A percentile compares a stretch with the other conserved stretches of the same genome.
phyloP scores from a whole-genome alignment of 1,140 invertebrate species.

The Lutraria rhynchaena region DNA sequence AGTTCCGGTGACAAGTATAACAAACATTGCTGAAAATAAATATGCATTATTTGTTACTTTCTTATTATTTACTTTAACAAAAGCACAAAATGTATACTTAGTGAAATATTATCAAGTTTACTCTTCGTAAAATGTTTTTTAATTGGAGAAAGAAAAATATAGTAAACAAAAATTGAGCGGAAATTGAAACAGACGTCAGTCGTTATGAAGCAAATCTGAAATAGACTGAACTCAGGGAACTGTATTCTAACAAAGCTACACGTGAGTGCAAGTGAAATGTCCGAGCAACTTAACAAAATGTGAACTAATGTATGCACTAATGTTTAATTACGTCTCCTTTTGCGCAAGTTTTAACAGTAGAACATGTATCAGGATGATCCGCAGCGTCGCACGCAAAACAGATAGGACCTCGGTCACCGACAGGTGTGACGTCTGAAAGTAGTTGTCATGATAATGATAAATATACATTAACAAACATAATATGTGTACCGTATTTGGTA shows the following conservation, averaged over 20 bases:
- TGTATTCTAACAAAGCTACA: too few species aligned
- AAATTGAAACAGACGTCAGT: neutral
- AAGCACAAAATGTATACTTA: too few species aligned
- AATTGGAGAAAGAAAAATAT: neutral
- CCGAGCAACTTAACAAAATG: too few species aligned
- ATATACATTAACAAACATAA: too few species aligned
- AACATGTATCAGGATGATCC: neutral
- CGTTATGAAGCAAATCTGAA: neutral
- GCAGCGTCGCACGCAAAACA: constrained; percentile 13
- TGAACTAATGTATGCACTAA: too few species aligned
- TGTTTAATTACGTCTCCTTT: constrained; percentile 14
- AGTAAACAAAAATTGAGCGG: neutral
- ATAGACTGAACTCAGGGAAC: neutral
- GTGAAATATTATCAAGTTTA: too few species aligned
- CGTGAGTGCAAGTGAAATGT: too few species aligned
- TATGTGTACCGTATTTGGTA: too few species aligned
- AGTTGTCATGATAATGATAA: too few species aligned
- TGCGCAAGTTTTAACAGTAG: neutral
- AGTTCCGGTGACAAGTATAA: constrained; percentile 2
- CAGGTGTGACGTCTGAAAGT: neutral
- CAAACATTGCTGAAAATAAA: constrained; percentile 3
- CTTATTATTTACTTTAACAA: too few species aligned
- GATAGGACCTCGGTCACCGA: constrained; percentile 4
- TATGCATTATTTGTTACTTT: neutral
- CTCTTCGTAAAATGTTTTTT: neutral